Base-by-base conservation (phyloP, 2,797 vertebrate genomes). In the Toxotes lorentzi region DNA sequence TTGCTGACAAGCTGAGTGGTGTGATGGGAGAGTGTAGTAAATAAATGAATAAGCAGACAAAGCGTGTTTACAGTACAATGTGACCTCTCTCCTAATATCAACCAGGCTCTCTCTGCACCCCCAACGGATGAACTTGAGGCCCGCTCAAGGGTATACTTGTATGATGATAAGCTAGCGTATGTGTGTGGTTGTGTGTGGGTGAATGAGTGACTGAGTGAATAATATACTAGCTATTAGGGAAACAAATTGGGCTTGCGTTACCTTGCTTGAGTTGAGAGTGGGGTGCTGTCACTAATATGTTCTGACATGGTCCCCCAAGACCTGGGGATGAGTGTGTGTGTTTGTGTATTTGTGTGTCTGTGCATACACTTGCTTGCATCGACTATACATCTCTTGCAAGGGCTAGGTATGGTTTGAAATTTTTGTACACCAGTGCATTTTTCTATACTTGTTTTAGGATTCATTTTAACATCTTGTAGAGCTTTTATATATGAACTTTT, bases 11-110 rank as follows among this genome's bases (percentile, higher is more conserved):
- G 83, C 86, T 86, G 88, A 85, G 88, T 76, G 79, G 70, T 88
- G 88, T 83, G 91, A 91, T 88, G 83, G 85, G 89, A 83, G 87
- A 83, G 84, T 78, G 66, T 86, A 89, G 94, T 92, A 94, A 93
- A 94, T 94, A 94, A 94, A 95, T 95, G 91, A 95, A 95, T 90
- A 94, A 93, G 91, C 91, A 94, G 92, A 93, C 91, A 91, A 93
- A 92, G 88, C 84, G 78, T 90, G 90, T 93, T 94, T 92, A 93
- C 89, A 92, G 90, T 92, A 85, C 93, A 95, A 94, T 93, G 90
- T 95, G 93, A 95, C 94, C 94, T 91, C 91, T 93, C 89, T 88
- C 82, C 90, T 91, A 93, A 94, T 94, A 92, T 88, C 86, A 88
- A 70, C 83, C 82, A 76, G 80, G 70, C 86, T 92, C 85, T 84